phyloP scores from a whole-genome alignment of 2,797 vertebrate species.

The Pachyuromys duprasi region DNA sequence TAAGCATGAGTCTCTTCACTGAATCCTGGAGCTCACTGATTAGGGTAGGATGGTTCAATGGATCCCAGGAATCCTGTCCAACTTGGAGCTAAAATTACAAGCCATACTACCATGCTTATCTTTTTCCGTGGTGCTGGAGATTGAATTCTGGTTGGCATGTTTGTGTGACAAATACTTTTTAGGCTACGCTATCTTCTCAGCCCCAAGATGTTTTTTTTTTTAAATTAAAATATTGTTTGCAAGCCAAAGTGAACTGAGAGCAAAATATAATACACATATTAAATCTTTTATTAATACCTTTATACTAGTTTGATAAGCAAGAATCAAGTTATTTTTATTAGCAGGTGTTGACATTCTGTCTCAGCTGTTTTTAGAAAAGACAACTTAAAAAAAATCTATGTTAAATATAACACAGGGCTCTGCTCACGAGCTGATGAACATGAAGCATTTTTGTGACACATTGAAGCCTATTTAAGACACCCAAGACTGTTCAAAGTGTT shows the following conservation, averaged over 20 bases:
- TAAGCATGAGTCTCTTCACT: background rate
- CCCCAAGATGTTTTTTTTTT: background rate
- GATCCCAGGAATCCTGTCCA: background rate
- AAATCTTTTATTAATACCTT: slow-evolving; percentile 60
- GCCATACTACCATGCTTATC: too few relatives aligned
- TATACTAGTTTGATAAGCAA: slow-evolving; percentile 46
- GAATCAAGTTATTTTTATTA: slow-evolving; percentile 64
- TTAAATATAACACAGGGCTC: slow-evolving; percentile 18
- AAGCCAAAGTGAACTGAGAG: slow-evolving; percentile 57
- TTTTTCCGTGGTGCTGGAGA: background rate
- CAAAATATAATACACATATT: slow-evolving; percentile 45
- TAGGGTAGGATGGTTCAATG: background rate
- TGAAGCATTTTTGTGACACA: slow-evolving; percentile 35
- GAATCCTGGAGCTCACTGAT: background rate
- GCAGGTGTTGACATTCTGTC: slow-evolving; percentile 52
- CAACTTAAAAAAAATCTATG: slow-evolving; percentile 11
- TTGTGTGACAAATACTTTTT: background rate
- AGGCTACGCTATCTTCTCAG: background rate
- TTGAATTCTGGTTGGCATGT: background rate
- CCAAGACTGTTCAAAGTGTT: slow-evolving; percentile 23
- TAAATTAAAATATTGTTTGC: slow-evolving; percentile 4
- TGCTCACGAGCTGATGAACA: background rate
- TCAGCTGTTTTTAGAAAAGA: slow-evolving; percentile 2
- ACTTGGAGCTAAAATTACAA: background rate
- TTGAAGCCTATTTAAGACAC: background rate